Base-by-base conservation (phyloP, 2,797 vertebrate genomes). In the Alectoris magna region DNA sequence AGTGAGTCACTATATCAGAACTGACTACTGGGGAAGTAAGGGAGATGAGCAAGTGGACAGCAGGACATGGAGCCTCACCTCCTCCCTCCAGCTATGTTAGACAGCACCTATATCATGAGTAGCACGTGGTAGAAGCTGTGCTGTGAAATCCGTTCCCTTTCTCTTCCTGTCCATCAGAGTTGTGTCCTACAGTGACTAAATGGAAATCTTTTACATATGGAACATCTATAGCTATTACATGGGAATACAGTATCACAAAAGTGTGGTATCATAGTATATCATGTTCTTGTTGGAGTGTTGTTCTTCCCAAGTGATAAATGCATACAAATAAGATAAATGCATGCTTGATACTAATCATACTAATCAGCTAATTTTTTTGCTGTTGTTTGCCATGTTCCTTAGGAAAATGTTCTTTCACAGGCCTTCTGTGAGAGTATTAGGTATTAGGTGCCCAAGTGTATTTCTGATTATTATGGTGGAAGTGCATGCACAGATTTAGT, bases 401-500 rank as follows among this genome's bases (percentile, higher is more conserved):
- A 36, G 22, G 49, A 82, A 93, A 85, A 93, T 58, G 6, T 51
- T 94, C 10, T 70, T 84, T 4, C 64, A 66, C 55, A 93, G 88
- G 53, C 14, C 41, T 82, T 36, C 69, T 72, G 5, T 86, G 48
- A 88, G 39, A 49, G 58, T 84, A 34, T 34, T 34, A 34, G 51
- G 16, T 85, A 53, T 55, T 69, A 73, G 70, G 43, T 71, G n/a
- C 80, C 68, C 83, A 66, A 76, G 64, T 66, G 71, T 91, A 95
- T 90, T 95, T 89, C 14, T 90, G 44, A 88, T 88, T 94, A 46
- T 64, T 88, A 12, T 34, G 36, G 11, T 74, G 38, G 49, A 80
- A 83, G 29, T 59, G 7, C 39, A 68, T 27, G 31, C 66, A 89
- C 67, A 90, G 58, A 80, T 66, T 63, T 70, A 77, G 36, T 87